A percentile compares a stretch with the other conserved stretches of the same genome.
Conservation (phyloP, 1,140 invertebrate genomes). For the Drosophila sp. region DNA sequence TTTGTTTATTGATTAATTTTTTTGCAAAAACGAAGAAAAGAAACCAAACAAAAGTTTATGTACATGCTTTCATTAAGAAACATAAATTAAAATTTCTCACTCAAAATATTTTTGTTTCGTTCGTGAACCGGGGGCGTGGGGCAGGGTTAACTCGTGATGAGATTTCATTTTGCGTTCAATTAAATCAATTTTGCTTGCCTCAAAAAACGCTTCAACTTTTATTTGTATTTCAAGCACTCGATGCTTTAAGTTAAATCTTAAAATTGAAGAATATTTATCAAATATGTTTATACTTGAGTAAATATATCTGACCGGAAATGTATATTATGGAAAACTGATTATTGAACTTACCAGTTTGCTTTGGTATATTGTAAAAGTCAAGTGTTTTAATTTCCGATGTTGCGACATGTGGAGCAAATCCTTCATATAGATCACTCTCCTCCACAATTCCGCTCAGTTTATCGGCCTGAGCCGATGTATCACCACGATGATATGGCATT, state of each 20-base stretch:
- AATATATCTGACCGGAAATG: conserved; percentile 12
- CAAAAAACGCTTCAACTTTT: not conserved
- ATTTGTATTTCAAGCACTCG: not conserved
- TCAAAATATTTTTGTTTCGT: conserved; percentile 45
- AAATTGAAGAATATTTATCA: conserved; percentile 2
- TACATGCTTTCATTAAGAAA: conserved; percentile 36
- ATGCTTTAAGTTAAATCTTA: conserved; percentile 14
- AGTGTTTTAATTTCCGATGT: conserved; percentile 86
- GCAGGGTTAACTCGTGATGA: not conserved
- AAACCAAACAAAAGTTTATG: conserved; percentile 29
- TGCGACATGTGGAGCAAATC: conserved; percentile 89
- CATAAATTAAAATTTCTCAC: conserved; percentile 58
- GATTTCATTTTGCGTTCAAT: not conserved
- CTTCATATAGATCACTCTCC: conserved; percentile 89
- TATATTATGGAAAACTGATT: not conserved
- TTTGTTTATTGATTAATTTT: conserved; percentile 67
- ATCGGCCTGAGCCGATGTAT: conserved; percentile 76
- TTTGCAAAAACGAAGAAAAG: conserved; percentile 27
- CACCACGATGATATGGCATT: conserved; percentile 81
- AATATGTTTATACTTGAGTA: conserved; percentile 24
- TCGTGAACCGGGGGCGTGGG: not conserved
- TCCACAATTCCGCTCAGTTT: conserved; percentile 86
- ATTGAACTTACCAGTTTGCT: conserved; percentile 73
- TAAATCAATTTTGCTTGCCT: not conserved
- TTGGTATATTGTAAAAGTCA: conserved; percentile 83